phyloP scores from a whole-genome alignment of 2,888 invertebrate species.

The Mesopsocus fuscifrons region DNA sequence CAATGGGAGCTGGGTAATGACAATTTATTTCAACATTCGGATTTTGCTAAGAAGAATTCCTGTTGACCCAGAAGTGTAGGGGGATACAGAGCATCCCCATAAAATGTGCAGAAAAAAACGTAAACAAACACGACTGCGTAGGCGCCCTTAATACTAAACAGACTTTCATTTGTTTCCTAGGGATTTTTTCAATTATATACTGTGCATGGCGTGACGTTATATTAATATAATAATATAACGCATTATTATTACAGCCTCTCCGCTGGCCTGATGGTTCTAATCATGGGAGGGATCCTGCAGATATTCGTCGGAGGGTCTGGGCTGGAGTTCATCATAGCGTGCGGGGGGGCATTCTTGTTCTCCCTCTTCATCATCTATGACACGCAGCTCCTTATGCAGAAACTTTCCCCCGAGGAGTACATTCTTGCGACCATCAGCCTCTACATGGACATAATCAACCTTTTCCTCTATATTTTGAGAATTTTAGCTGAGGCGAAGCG shows the following conservation, averaged over 20 bases:
- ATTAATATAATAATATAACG: conserved; percentile 11
- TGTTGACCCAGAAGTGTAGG: too few relatives aligned
- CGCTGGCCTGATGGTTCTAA: conserved; percentile 42
- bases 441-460: conserved; percentile 72
- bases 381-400: conserved; percentile 59
- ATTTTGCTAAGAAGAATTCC: too few relatives aligned
- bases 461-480: conserved; percentile 62
- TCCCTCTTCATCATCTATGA: conserved; percentile 68
- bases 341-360: conserved; percentile 57
- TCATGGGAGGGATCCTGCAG: conserved; percentile 53
- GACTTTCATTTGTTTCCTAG: too few relatives aligned
- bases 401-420: conserved; percentile 69
- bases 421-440: conserved; percentile 70
- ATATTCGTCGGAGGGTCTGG: conserved; percentile 50
- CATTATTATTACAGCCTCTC: conserved; percentile 37
- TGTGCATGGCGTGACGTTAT: conserved; percentile 4
- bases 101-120: too few relatives aligned
- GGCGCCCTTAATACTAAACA: too few relatives aligned
- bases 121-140: too few relatives aligned
- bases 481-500: conserved; percentile 36
- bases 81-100: too few relatives aligned
- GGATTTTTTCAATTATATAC: conserved; percentile 2
- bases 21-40: background rate
- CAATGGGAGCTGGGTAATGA: conserved; percentile 52
- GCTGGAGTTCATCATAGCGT: conserved; percentile 48